These are phyloP conservation scores for Myzus persicae DNA, from an alignment of 1,140 invertebrate genomes.

Conservation along the genomic window DNA sequence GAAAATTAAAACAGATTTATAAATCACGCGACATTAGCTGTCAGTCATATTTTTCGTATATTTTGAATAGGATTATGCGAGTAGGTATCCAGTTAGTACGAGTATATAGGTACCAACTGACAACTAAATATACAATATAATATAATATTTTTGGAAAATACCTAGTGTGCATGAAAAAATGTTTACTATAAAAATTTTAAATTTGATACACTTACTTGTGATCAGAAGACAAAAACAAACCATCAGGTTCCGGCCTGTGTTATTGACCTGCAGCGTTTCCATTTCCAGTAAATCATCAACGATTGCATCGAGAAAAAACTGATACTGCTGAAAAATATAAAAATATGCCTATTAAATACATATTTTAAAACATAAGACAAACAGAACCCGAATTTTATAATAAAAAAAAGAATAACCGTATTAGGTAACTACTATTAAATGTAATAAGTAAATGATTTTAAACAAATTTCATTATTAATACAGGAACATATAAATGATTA, in stretches of 20 bases:
- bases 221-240: neutral
- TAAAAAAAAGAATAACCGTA: neutral
- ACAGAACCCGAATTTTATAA: neutral
- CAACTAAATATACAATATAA: neutral
- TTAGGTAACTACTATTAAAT: neutral
- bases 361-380: neutral
- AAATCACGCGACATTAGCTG: neutral
- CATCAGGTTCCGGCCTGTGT: conserved; percentile 15
- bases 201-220: neutral
- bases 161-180: neutral
- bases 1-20: neutral
- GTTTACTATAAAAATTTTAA: neutral
- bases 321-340: conserved; percentile 11
- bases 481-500: neutral
- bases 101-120: neutral
- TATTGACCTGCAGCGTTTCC: conserved; percentile 26
- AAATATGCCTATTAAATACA: neutral
- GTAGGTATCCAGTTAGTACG: no score
- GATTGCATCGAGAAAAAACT: conserved; percentile 43
- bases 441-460: neutral
- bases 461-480: neutral
- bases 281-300: conserved; percentile 43
- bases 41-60: neutral
- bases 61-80: neutral
- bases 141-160: neutral